Evolutionary conservation across 2,113 vertebrate species (phyloP), one percentile per base, ranked within the genome.

Genomic region (Malurus alboscapulatus): DNA sequence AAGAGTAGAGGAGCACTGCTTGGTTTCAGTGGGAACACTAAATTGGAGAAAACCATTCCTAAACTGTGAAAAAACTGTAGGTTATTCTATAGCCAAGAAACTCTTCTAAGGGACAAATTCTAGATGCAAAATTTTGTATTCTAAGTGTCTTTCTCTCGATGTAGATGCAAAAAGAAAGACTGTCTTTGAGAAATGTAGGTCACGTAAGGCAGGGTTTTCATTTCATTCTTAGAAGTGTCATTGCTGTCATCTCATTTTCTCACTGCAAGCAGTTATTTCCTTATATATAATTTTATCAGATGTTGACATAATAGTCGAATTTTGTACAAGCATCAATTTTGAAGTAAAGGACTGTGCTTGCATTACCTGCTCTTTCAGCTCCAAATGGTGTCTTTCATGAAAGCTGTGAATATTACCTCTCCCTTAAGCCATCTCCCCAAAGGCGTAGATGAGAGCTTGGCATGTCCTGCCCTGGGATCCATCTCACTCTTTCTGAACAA

Each of bases 231-330:
- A 26, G 63, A 63, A 22, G 19, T 9, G 7, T 67, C 82, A 51
- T 63, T 93, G 48, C 17, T 81, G 26, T 54, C 10, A 51, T 67
- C 54, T 63, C 21, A 48, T 92, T 88, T 93, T 67, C 29, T 51
- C 17, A 44, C 55, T 71, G 61, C 40, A 84, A 92, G 51, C 10
- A 54, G 8, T 66, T 68, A 44, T 53, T n/a, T 82, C 34, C 36
- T 61, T 78, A 34, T 65, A 57, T 17, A 5, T 67, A 51, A 36
- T 88, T 81, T 81, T 78, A 63, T 38, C 15, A 74, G 26, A 45
- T 17, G 15, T n/a, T 86, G 20, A 72, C 19, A 9, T 63, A 63
- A 61, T 17, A 55, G 30, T 12, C 2, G 1, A 48, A 11, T 73
- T 87, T 84, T 58, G 7, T 75, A 44, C 13, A 72, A 68, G 32